Base-by-base conservation (phyloP, 2,113 vertebrate genomes). In the Paralichthys olivaceus region DNA sequence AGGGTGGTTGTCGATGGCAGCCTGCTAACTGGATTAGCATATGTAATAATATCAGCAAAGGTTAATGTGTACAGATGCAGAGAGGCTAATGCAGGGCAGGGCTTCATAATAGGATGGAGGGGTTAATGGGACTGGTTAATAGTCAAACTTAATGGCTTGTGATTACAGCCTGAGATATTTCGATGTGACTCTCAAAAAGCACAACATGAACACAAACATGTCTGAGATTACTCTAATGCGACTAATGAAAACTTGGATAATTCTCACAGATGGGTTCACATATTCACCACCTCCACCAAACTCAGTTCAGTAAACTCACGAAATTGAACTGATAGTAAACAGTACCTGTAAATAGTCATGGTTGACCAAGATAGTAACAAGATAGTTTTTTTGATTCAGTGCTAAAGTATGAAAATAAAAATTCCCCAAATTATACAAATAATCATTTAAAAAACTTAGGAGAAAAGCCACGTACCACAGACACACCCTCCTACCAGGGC, bases 21-120 rank as follows among this genome's bases (percentile, higher is more conserved):
- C 22, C 74, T 20, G 62, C 80, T 88, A 89, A 91, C 87, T 63
- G 54, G 84, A 91, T 91, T 89, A 88, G 82, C 70, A 85, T 83
- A 76, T 77, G 72, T 85, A 79, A 85, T 90, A 86, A 81, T 77
- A 78, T 79, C 54, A 85, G 84, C 74, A 85, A 81, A 90, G 86
- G 89, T 90, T 90, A 87, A 89, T 86, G 78, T 84, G 84, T 80
- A 87, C 81, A 74, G 72, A 82, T 79, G 67, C 83, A 69, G 37
- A 82, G 40, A 87, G 81, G 85, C 71, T 90, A 91, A 92, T 85
- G 82, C 40, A 56, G 68, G 80, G 55, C 72, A 72, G 60, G 2
- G n/a, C 79, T 71, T 58, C 17, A 68, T 84, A 70, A 49, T 73
- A 69, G 80, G 68, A 56, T 66, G 72, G 56, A 80, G 45, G 47